These are phyloP conservation scores for Dynastes grantii DNA, from an alignment of 2,888 invertebrate genomes.

Conservation along the genomic window DNA sequence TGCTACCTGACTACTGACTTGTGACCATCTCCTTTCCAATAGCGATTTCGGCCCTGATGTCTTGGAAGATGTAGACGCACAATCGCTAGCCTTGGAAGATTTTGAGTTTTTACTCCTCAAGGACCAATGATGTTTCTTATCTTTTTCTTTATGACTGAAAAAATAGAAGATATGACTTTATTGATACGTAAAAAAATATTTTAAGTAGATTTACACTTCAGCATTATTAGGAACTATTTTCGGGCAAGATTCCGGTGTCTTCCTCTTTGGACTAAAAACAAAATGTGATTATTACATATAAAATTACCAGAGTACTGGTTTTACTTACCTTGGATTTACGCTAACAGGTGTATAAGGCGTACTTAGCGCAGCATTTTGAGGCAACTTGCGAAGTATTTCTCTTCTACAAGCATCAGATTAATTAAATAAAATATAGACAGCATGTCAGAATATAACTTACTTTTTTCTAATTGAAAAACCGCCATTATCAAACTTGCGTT, in stretches of 20 bases:
- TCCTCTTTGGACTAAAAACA: slow-evolving; percentile 61
- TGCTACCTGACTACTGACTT: slow-evolving; percentile 69
- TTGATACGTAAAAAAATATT: slow-evolving; percentile 9
- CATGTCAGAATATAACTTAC: slow-evolving; percentile 68
- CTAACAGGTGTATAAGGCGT: slow-evolving; percentile 72
- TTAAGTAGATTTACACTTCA: slow-evolving; percentile 39
- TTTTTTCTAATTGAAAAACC: slow-evolving; percentile 80
- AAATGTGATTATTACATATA: slow-evolving; percentile 5
- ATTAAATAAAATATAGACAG: no score
- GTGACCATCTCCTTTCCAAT: slow-evolving; percentile 74
- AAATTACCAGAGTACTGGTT: neutral
- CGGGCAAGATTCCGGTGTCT: slow-evolving; percentile 53
- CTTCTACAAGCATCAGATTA: slow-evolving; percentile 71
- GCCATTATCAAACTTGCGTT: slow-evolving; percentile 77
- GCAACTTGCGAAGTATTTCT: slow-evolving; percentile 76
- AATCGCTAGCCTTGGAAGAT: slow-evolving; percentile 45
- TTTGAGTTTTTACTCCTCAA: slow-evolving; percentile 53
- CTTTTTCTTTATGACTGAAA: slow-evolving; percentile 57
- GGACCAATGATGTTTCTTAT: slow-evolving; percentile 64
- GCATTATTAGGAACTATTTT: slow-evolving; percentile 41
- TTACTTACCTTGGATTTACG: slow-evolving; percentile 75
- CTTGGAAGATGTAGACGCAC: slow-evolving; percentile 54
- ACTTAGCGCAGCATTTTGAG: slow-evolving; percentile 73
- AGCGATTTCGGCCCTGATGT: slow-evolving; percentile 57
- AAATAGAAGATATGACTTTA: slow-evolving; percentile 38